Conservation (phyloP, 2,113 vertebrate species). For the Clarias gariepinus region DNA sequence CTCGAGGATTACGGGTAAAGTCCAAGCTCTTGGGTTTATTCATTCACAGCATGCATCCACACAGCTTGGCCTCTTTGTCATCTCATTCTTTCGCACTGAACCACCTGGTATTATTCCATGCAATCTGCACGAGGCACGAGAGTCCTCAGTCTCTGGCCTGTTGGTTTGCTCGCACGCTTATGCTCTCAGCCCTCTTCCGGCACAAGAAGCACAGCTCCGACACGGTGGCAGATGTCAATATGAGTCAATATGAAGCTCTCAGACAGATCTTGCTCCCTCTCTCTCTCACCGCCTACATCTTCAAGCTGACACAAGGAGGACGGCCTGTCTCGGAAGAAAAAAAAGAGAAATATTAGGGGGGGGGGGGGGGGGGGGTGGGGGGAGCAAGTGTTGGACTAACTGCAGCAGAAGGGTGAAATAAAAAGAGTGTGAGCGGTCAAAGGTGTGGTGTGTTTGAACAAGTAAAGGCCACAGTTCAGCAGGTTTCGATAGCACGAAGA, state of each 20-base stretch:
- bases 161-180: conserved; percentile 21
- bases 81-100: conserved; percentile 34
- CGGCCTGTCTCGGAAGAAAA: conserved; percentile 26
- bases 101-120: conserved; percentile 21
- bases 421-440: conserved; percentile 35
- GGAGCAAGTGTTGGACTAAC: conserved; percentile 7
- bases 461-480: conserved; percentile 52
- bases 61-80: neutral
- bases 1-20: neutral
- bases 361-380: neutral
- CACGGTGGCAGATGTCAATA: conserved; percentile 66
- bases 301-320: conserved; percentile 52
- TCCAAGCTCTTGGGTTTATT: conserved; percentile 11
- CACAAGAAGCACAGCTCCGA: conserved; percentile 42
- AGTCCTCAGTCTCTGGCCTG: conserved; percentile 16
- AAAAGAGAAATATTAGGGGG: neutral
- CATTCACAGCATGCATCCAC: conserved; percentile 23
- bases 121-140: conserved; percentile 9
- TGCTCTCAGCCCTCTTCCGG: conserved; percentile 28
- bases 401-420: neutral
- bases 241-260: conserved; percentile 66
- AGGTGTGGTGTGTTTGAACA: conserved; percentile 41
- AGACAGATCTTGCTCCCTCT: conserved; percentile 55
- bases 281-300: conserved; percentile 56
- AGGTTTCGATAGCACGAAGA: conserved; percentile 55